Percentiles rank a stretch among this genome's conserved stretches.
Conservation (phyloP, 1,140 invertebrate species). For the Telenomus remus region DNA sequence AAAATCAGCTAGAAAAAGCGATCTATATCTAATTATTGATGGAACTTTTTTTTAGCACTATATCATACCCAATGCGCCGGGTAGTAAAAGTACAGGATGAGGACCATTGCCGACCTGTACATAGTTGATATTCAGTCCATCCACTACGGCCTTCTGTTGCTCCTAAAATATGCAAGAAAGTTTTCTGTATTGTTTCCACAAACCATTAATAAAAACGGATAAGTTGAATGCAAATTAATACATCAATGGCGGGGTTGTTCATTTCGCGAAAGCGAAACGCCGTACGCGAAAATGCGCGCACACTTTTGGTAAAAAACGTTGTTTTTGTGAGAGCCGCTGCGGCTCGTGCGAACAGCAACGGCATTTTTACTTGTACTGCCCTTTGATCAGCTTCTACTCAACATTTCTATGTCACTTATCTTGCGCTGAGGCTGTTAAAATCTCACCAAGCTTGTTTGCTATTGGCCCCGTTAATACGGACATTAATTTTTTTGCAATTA, state of each 20-base stretch:
- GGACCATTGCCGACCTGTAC: constrained; percentile 82
- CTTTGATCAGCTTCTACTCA: background rate
- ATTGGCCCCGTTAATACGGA: no score
- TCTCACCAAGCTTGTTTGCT: background rate
- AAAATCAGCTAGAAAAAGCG: no score
- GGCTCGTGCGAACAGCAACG: constrained; percentile 7
- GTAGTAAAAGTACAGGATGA: constrained; percentile 83
- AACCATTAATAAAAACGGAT: background rate
- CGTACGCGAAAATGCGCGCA: constrained; percentile 5
- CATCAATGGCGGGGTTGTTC: background rate
- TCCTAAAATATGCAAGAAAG: constrained; percentile 32
- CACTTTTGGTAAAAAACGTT: constrained; percentile 6
- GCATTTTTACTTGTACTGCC: constrained; percentile 18
- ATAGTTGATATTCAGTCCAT: constrained; percentile 81
- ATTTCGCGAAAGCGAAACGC: background rate
- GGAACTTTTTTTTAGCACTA: background rate
- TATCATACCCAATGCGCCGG: constrained; percentile 82
- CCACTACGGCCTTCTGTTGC: constrained; percentile 78
- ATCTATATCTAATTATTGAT: background rate
- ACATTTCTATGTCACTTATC: constrained; percentile 1
- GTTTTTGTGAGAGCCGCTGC: background rate
- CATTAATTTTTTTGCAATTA: no score
- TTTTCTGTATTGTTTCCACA: no score
- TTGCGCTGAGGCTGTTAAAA: background rate
- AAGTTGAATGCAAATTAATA: constrained; percentile 5